phyloP scores from a whole-genome alignment of 53 echinoderm and acorn worm genomes.

The Patiria pectinifera region DNA sequence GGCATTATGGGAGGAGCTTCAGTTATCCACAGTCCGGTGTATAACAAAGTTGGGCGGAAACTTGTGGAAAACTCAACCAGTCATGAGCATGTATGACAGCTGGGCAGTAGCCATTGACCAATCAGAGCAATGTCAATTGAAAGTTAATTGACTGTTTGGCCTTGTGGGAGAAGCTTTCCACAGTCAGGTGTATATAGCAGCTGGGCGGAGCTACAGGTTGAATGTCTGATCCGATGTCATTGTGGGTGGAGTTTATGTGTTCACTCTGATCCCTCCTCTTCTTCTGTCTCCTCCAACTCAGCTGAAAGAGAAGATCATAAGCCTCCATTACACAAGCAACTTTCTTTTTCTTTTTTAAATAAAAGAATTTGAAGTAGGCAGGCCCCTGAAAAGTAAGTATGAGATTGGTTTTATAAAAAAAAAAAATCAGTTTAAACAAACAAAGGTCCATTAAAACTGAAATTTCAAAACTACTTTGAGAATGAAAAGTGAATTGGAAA shows the following conservation, averaged over 20 bases:
- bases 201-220: background rate
- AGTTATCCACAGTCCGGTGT: background rate
- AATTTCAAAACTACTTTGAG: too few species aligned
- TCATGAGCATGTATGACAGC: background rate
- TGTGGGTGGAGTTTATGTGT: background rate
- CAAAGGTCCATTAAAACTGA: too few species aligned
- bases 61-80: background rate
- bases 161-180: background rate
- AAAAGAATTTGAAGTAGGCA: too few species aligned
- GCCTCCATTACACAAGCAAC: background rate
- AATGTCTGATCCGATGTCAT: background rate
- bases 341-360: background rate
- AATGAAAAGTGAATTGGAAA: too few species aligned
- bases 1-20: background rate
- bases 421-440: too few species aligned
- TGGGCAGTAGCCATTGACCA: too few species aligned
- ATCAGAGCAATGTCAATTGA: too few species aligned
- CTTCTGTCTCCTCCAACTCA: conserved; percentile 54
- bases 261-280: conserved; percentile 46
- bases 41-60: background rate
- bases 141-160: too few species aligned
- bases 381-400: too few species aligned
- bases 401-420: too few species aligned
- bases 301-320: conserved; percentile 27
- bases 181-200: background rate